A percentile compares a stretch with the other conserved stretches of the same genome.
These are phyloP conservation scores for Drosophila santomea DNA, from an alignment of 1,140 invertebrate genomes.

Conservation along the genomic window DNA sequence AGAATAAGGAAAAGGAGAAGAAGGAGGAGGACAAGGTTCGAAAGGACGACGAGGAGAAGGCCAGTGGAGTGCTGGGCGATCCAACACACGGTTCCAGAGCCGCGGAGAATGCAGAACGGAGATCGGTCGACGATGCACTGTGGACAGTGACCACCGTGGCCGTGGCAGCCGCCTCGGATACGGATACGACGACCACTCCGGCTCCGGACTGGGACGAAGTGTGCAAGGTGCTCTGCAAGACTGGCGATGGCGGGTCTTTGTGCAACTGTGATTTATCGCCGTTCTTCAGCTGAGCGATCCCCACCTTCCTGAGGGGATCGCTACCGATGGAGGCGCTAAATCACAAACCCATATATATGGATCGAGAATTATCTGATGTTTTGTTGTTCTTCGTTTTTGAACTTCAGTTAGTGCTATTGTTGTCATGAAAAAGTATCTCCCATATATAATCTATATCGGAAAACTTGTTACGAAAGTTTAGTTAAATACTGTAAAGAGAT, in stretches of 20 bases:
- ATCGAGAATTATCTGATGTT: slow-evolving; percentile 54
- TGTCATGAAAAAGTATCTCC: slow-evolving; percentile 55
- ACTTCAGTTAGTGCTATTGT: slow-evolving; percentile 77
- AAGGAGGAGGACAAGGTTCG: neutral
- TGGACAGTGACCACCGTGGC: neutral
- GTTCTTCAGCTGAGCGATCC: slow-evolving; percentile 64
- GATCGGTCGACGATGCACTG: neutral
- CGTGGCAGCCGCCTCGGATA: slow-evolving; percentile 6
- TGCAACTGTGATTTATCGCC: slow-evolving; percentile 86
- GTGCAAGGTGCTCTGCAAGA: slow-evolving; percentile 85
- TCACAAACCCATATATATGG: slow-evolving; percentile 62
- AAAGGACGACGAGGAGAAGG: slow-evolving; percentile 24
- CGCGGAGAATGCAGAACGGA: neutral
- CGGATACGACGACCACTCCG: slow-evolving; percentile 11
- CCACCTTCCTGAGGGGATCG: slow-evolving; percentile 15
- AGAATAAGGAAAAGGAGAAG: neutral
- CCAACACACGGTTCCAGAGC: slow-evolving; percentile 59
- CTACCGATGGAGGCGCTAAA: slow-evolving; percentile 48
- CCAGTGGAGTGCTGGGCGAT: slow-evolving; percentile 47
- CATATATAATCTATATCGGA: slow-evolving; percentile 49
- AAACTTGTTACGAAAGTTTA: slow-evolving; percentile 66
- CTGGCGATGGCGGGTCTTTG: slow-evolving; percentile 86
- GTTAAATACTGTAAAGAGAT: slow-evolving; percentile 64
- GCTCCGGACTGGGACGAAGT: slow-evolving; percentile 85
- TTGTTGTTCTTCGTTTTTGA: slow-evolving; percentile 50